Conservation (phyloP, 2,113 vertebrate species). For the Nanorana parkeri region DNA sequence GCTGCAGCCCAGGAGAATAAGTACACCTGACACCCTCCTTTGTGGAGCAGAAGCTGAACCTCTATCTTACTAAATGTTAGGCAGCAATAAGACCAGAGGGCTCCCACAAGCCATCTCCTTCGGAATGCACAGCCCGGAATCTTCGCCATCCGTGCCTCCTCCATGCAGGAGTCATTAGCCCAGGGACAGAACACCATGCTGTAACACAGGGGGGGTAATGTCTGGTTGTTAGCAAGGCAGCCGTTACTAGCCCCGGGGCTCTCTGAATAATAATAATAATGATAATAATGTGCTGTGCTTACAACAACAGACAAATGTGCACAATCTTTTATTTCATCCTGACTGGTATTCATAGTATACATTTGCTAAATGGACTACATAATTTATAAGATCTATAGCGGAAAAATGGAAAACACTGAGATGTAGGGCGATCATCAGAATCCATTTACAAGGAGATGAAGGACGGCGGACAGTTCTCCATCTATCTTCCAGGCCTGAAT, state of each 20-base stretch:
- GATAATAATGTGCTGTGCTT: slow-evolving; percentile 1
- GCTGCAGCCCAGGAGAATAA: not conserved
- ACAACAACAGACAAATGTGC: slow-evolving; percentile 2
- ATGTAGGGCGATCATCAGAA: not conserved
- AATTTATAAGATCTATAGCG: not conserved
- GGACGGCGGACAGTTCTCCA: too few relatives aligned
- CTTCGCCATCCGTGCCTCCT: slow-evolving; percentile 6
- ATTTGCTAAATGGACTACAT: not conserved
- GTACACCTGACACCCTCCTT: not conserved
- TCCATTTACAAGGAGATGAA: too few relatives aligned
- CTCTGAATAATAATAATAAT: slow-evolving; percentile 21
- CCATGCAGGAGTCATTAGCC: slow-evolving; percentile 26
- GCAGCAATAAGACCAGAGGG: not conserved
- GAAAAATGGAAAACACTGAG: not conserved
- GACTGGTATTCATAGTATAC: not conserved
- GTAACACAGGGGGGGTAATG: not conserved
- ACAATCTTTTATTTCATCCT: not conserved
- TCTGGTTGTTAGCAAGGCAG: not conserved
- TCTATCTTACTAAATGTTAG: not conserved
- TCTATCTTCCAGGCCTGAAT: too few relatives aligned
- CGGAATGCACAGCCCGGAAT: slow-evolving; percentile 12
- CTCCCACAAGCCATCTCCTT: slow-evolving; percentile 7
- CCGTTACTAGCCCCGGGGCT: slow-evolving; percentile 3
- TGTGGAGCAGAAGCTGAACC: not conserved
- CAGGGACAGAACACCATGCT: slow-evolving; percentile 23